Conservation (phyloP, 2,797 vertebrate species). For the Channa striata region DNA sequence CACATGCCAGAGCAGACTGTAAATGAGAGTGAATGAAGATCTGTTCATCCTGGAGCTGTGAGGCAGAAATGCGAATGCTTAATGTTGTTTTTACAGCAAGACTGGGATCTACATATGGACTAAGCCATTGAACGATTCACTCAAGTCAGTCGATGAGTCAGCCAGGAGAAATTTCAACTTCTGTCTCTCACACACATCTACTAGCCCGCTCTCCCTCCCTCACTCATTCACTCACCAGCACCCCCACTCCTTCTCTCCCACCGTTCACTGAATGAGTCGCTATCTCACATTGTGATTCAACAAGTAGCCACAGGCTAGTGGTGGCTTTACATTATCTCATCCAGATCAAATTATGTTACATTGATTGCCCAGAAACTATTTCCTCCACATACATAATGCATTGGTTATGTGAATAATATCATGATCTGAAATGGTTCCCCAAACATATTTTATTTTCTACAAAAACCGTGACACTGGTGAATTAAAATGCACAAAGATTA, state of each 20-base stretch:
- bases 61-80: slow-evolving; percentile 45
- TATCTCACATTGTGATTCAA: neutral
- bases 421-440: neutral
- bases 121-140: slow-evolving; percentile 20
- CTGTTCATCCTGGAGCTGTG: slow-evolving; percentile 35
- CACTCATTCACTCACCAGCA: slow-evolving; percentile 8
- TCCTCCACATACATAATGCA: slow-evolving; percentile 8
- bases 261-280: neutral
- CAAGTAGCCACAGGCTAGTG: slow-evolving; percentile 8
- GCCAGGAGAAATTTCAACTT: slow-evolving; percentile 16
- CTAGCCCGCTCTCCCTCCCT: neutral
- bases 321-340: slow-evolving; percentile 31
- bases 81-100: slow-evolving; percentile 51
- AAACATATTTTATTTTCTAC: neutral
- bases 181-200: slow-evolving; percentile 20
- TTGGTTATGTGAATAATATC: neutral
- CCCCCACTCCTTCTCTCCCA: neutral
- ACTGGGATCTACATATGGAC: slow-evolving; percentile 35
- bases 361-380: slow-evolving; percentile 19
- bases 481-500: neutral
- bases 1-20: slow-evolving; percentile 65
- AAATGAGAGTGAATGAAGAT: slow-evolving; percentile 59
- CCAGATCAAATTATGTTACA: slow-evolving; percentile 37
- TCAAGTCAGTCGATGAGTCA: slow-evolving; percentile 35
- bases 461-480: neutral